Evolutionary conservation across 2,888 invertebrate genomes (phyloP).

Genomic region (Julus scanicus): DNA sequence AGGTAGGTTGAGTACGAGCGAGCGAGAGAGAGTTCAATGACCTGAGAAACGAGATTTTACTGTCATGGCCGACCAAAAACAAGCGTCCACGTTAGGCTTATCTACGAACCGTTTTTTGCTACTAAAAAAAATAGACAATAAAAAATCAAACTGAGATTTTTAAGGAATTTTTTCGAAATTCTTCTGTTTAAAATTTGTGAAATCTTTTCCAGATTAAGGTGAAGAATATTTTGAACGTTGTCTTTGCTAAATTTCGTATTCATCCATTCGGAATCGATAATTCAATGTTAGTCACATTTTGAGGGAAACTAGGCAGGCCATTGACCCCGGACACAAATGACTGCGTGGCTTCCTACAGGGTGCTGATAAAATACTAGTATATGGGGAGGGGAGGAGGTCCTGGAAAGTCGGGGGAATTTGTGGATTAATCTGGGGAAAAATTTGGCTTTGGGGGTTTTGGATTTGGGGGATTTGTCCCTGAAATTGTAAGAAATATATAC

Average conservation of each 20-base stretch:
- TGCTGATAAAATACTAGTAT: not conserved
- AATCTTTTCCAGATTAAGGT: not conserved
- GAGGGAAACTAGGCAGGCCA: slow-evolving; percentile 13
- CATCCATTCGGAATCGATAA: slow-evolving; percentile 36
- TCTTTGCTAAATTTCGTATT: not conserved
- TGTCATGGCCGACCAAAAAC: slow-evolving; percentile 23
- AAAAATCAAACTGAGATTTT: not conserved
- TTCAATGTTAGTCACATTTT: slow-evolving; percentile 23
- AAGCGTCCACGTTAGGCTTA: not conserved
- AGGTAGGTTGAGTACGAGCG: not conserved
- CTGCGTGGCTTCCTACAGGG: not conserved
- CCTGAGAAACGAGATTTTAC: slow-evolving; percentile 1
- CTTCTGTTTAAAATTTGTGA: not conserved
- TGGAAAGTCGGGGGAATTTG: too few relatives aligned
- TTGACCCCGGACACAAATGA: not conserved
- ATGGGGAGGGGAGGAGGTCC: too few relatives aligned
- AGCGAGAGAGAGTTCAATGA: slow-evolving; percentile 10
- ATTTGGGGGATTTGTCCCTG: too few relatives aligned
- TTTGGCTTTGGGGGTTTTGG: too few relatives aligned
- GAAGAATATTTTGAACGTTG: not conserved
- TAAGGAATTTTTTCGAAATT: not conserved
- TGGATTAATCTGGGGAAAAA: too few relatives aligned
- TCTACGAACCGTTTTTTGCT: not conserved
- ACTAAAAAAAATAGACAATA: not conserved
- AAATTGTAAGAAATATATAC: too few relatives aligned